Conservation (phyloP, 2,888 invertebrate genomes). For the Thera britannica region DNA sequence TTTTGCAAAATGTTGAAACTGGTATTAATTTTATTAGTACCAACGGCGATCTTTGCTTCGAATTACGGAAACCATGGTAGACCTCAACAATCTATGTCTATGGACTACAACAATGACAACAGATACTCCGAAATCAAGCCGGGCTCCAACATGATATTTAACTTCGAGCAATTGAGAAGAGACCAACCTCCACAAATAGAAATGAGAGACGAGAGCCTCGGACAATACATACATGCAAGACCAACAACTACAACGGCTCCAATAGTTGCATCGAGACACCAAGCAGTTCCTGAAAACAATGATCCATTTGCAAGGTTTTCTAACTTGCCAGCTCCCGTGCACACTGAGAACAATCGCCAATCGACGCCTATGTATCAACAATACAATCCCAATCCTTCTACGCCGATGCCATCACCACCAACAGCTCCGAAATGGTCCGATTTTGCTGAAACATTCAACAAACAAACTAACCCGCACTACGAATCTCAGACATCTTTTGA, state of each 20-base stretch:
- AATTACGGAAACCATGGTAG: constrained; percentile 38
- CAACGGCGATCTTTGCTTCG: constrained; percentile 44
- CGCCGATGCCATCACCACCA: constrained; percentile 42
- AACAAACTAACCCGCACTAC: constrained; percentile 26
- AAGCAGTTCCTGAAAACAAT: constrained; percentile 4
- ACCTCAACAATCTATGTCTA: constrained; percentile 27
- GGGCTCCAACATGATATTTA: constrained; percentile 50
- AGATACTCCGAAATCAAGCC: constrained; percentile 42
- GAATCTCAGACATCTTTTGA: constrained; percentile 14
- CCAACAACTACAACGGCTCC: constrained; percentile 43
- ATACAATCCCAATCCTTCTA: constrained; percentile 15
- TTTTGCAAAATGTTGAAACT: constrained; percentile 49
- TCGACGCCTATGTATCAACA: constrained; percentile 26
- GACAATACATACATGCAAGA: constrained; percentile 51
- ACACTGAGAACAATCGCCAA: constrained; percentile 15
- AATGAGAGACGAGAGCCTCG: constrained; percentile 55
- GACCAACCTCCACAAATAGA: constrained; percentile 57
- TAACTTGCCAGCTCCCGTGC: constrained; percentile 6
- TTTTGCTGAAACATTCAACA: constrained; percentile 35
- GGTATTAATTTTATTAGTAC: constrained; percentile 43
- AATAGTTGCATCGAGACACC: constrained; percentile 25
- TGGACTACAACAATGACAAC: constrained; percentile 36
- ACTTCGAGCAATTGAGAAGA: constrained; percentile 53
- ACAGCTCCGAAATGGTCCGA: constrained; percentile 45
- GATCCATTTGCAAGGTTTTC: constrained; percentile 19